These are phyloP conservation scores for Sphyrna mokarran DNA, from an alignment of 2,113 vertebrate genomes.

Conservation along the genomic window DNA sequence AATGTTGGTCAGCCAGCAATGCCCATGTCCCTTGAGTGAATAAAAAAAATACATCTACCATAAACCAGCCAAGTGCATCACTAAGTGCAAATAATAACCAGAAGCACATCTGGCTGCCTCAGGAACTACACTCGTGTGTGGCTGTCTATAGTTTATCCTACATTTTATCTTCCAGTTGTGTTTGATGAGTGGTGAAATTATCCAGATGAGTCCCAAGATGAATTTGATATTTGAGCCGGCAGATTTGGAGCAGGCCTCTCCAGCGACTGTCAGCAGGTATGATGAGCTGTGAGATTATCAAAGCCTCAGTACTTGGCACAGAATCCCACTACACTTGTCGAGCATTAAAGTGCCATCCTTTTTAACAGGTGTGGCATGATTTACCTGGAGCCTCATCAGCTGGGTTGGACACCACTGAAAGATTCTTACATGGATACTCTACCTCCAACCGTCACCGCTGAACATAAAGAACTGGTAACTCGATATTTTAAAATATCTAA, in stretches of 20 bases:
- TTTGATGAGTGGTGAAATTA: conserved; percentile 92
- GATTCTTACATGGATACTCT: conserved; percentile 80
- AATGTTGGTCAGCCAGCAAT: too few species aligned
- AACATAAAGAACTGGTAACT: conserved; percentile 70
- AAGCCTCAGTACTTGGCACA: background rate
- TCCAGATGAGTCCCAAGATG: conserved; percentile 90
- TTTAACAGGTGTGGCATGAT: conserved; percentile 84
- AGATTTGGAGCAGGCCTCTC: conserved; percentile 83
- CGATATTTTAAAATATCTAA: background rate
- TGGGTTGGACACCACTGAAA: conserved; percentile 81
- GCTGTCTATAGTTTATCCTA: background rate
- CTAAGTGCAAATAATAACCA: background rate
- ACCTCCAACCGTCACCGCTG: conserved; percentile 58
- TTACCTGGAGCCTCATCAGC: conserved; percentile 84
- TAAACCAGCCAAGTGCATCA: background rate
- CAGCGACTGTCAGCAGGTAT: conserved; percentile 88
- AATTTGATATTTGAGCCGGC: conserved; percentile 86
- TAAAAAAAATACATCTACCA: too few species aligned
- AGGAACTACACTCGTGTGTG: background rate
- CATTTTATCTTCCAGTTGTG: conserved; percentile 65
- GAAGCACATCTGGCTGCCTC: background rate
- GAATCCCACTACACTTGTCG: background rate
- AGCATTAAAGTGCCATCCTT: conserved; percentile 38
- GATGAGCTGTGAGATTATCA: background rate
- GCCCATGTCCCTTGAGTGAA: too few species aligned